Conservation (phyloP, 2,797 vertebrate species). For the Poecilia picta region DNA sequence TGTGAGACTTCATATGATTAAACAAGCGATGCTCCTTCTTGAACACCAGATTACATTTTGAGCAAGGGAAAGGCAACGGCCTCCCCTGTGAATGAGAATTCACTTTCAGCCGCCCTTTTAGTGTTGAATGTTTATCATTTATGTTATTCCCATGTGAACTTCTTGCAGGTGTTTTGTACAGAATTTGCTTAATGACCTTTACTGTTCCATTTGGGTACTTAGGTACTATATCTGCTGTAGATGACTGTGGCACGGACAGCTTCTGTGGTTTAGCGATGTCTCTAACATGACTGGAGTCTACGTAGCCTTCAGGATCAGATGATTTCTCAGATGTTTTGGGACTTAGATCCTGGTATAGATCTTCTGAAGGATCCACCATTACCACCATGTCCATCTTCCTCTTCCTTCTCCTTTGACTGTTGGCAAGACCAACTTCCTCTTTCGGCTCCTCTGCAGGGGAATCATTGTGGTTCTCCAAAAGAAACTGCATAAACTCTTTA, state of each 20-base stretch:
- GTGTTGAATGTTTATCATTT: slow-evolving; percentile 86
- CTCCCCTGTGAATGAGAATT: slow-evolving; percentile 86
- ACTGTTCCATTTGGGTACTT: slow-evolving; percentile 86
- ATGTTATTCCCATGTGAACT: slow-evolving; percentile 86
- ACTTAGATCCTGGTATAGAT: slow-evolving; percentile 81
- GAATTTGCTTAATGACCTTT: slow-evolving; percentile 90
- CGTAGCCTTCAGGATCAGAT: slow-evolving; percentile 79
- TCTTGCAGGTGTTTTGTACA: slow-evolving; percentile 85
- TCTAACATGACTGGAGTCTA: slow-evolving; percentile 72
- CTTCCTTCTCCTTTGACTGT: slow-evolving; percentile 88
- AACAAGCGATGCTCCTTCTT: slow-evolving; percentile 93
- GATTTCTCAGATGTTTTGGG: slow-evolving; percentile 74
- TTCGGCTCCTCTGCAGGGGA: slow-evolving; percentile 81
- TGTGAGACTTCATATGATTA: slow-evolving; percentile 91
- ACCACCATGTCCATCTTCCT: slow-evolving; percentile 97
- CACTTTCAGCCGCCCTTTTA: slow-evolving; percentile 82
- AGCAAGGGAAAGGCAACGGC: slow-evolving; percentile 88
- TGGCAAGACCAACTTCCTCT: slow-evolving; percentile 57
- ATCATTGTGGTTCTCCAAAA: slow-evolving; percentile 86
- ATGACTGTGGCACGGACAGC: slow-evolving; percentile 82
- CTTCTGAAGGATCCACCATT: slow-evolving; percentile 92
- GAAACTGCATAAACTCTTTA: slow-evolving; percentile 95
- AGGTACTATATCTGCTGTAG: slow-evolving; percentile 82
- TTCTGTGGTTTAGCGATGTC: slow-evolving; percentile 84
- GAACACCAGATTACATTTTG: slow-evolving; percentile 94